Evolutionary conservation across 2,888 invertebrate genomes (phyloP).

Genomic region (Pterobdella sp.): DNA sequence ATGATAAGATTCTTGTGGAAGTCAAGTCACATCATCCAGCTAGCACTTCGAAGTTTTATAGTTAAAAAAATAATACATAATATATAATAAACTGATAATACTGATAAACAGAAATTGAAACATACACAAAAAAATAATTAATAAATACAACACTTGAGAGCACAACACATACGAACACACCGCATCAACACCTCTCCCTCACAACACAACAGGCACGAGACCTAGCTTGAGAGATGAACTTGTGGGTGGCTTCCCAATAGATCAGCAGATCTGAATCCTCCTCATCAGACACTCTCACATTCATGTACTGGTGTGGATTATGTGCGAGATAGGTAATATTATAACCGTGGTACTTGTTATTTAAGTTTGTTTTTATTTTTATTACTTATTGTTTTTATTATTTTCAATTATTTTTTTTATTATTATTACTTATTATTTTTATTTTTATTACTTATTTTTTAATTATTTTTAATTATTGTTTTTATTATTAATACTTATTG

Average conservation of each 20-base stretch:
- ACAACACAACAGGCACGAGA: too few relatives aligned
- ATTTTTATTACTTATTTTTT: too few relatives aligned
- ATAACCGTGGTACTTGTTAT: too few relatives aligned
- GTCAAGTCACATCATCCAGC: not conserved
- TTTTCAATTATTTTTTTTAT: too few relatives aligned
- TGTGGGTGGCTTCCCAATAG: conserved; percentile 95
- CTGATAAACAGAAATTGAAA: not conserved
- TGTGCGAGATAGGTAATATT: too few relatives aligned
- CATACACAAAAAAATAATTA: not conserved
- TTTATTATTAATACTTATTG: too few relatives aligned
- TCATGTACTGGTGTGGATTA: conserved; percentile 69
- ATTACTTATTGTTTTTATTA: too few relatives aligned
- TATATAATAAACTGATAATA: not conserved
- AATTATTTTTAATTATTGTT: too few relatives aligned
- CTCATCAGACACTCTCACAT: conserved; percentile 91
- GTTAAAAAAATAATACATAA: not conserved
- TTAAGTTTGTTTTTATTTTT: too few relatives aligned
- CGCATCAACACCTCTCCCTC: too few relatives aligned
- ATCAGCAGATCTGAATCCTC: conserved; percentile 91
- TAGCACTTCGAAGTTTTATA: not conserved
- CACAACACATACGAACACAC: too few relatives aligned
- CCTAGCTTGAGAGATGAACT: conserved; percentile 84
- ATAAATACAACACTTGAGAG: not conserved
- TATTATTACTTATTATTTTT: too few relatives aligned
- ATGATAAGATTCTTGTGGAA: not conserved